Percentiles rank a stretch among this genome's conserved stretches.
Conservation (phyloP, 2,888 invertebrate species). For the Yponomeuta cagnagella region DNA sequence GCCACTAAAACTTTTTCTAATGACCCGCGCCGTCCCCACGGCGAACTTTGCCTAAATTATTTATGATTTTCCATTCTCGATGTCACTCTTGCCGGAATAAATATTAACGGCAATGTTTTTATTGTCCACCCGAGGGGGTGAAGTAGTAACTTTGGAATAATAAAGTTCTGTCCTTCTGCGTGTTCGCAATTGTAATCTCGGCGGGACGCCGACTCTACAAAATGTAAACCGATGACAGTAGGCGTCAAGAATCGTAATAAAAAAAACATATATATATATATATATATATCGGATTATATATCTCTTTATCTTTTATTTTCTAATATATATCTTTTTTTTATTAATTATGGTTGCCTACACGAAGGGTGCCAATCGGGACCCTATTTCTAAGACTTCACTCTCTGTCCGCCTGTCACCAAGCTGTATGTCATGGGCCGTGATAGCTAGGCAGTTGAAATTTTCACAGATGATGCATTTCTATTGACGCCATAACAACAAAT, state of each 20-base stretch:
- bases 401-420: too few relatives aligned
- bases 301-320: too few relatives aligned
- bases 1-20: slow-evolving; percentile 65
- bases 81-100: slow-evolving; percentile 17
- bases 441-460: too few relatives aligned
- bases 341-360: too few relatives aligned
- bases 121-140: slow-evolving; percentile 4
- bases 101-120: slow-evolving; percentile 27
- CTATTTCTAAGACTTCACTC: too few relatives aligned
- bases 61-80: slow-evolving; percentile 43
- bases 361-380: too few relatives aligned
- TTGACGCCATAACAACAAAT: too few relatives aligned
- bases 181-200: not conserved
- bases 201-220: not conserved
- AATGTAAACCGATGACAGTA: not conserved
- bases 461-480: too few relatives aligned
- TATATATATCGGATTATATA: too few relatives aligned
- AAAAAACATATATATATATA: too few relatives aligned
- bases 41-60: slow-evolving; percentile 51
- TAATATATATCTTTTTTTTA: too few relatives aligned
- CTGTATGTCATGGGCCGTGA: too few relatives aligned
- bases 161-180: slow-evolving; percentile 6
- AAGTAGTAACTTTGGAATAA: slow-evolving; percentile 1
- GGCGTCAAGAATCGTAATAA: not conserved
- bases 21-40: slow-evolving; percentile 51